Evolutionary conservation across 2,797 vertebrate genomes (phyloP).

Genomic region (Crenichthys baileyi): DNA sequence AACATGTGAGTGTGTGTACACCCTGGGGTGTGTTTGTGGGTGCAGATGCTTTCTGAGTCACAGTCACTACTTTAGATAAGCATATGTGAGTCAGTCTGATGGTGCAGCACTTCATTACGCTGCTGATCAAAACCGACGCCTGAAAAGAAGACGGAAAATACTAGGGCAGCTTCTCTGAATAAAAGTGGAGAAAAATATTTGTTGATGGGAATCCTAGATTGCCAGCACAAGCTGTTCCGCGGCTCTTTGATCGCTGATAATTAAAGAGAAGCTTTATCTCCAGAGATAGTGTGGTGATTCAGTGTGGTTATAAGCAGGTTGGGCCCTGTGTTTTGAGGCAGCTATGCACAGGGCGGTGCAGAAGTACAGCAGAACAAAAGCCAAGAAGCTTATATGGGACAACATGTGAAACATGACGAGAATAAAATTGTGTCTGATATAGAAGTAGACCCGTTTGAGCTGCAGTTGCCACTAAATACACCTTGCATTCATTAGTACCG

Average conservation of each 20-base stretch:
- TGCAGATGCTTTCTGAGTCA: slow-evolving; percentile 57
- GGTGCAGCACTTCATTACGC: slow-evolving; percentile 51
- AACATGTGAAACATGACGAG: neutral
- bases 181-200: neutral
- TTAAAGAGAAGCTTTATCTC: slow-evolving; percentile 32
- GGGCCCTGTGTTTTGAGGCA: slow-evolving; percentile 8
- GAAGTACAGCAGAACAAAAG: slow-evolving; percentile 2
- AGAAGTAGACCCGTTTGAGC: neutral
- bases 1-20: slow-evolving; percentile 1
- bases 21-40: slow-evolving; percentile 18
- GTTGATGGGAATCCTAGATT: slow-evolving; percentile 1
- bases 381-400: neutral
- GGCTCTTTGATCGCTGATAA: slow-evolving; percentile 34
- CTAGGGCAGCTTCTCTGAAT: slow-evolving; percentile 23
- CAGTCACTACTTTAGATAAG: slow-evolving; percentile 36
- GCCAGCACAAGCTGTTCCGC: neutral
- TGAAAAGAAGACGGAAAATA: slow-evolving; percentile 18
- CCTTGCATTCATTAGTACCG: too few species aligned
- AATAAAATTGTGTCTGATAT: neutral
- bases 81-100: slow-evolving; percentile 47
- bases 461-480: too few species aligned
- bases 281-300: slow-evolving; percentile 24
- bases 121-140: slow-evolving; percentile 33
- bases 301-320: slow-evolving; percentile 20
- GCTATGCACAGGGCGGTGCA: neutral